Percentiles rank a stretch among this genome's conserved stretches.
Evolutionary conservation across 2,888 invertebrate genomes (phyloP).

Genomic region (Prosapia bicincta): DNA sequence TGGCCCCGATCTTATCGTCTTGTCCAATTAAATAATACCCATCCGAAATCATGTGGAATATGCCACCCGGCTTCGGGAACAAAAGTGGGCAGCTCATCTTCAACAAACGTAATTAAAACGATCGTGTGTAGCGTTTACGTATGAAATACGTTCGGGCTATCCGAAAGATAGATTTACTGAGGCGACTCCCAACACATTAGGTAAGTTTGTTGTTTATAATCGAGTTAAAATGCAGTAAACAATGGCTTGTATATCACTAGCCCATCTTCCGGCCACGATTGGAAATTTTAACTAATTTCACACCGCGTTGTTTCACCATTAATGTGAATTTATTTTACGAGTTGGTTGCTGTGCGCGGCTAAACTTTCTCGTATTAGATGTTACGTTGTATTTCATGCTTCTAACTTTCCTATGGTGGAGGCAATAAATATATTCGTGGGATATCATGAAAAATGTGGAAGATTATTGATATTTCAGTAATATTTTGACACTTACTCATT

Average conservation of each 20-base stretch:
- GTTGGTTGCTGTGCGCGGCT: no score
- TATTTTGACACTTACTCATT: no score
- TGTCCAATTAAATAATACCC: neutral
- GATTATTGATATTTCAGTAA: no score
- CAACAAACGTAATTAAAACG: neutral
- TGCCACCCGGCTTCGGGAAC: neutral
- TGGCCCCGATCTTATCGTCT: neutral
- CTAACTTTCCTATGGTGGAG: no score
- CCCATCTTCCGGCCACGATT: neutral
- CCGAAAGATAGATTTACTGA: no score
- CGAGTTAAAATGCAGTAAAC: neutral
- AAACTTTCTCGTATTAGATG: no score
- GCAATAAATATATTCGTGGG: no score
- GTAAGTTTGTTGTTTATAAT: neutral
- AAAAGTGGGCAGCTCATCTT: neutral
- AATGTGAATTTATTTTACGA: neutral
- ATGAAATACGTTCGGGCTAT: neutral
- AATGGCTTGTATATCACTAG: neutral
- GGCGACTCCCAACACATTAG: neutral
- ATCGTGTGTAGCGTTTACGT: neutral
- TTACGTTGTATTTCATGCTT: no score
- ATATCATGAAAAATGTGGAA: no score
- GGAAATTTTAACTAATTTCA: neutral
- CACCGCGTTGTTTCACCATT: neutral
- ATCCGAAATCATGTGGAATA: neutral